These are phyloP conservation scores for Sebastes schlegelii DNA, from an alignment of 2,113 vertebrate genomes.

Conservation along the genomic window DNA sequence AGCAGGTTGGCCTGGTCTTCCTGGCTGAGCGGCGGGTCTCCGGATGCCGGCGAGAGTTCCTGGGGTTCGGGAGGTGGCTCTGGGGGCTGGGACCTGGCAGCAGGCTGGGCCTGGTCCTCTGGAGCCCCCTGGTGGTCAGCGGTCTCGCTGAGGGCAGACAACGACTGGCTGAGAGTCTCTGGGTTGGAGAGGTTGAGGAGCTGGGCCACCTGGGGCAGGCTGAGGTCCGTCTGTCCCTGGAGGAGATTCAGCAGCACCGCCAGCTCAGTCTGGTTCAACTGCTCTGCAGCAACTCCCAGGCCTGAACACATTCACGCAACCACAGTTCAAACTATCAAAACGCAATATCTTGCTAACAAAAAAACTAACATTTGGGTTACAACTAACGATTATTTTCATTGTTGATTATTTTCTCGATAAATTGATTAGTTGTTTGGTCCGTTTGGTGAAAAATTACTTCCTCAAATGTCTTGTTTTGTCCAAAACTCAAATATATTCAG, in stretches of 20 bases:
- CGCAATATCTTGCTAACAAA: background rate
- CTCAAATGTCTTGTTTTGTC: too few species aligned
- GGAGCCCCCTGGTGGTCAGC: slow-evolving; percentile 86
- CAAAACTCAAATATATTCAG: too few species aligned
- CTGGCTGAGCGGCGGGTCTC: slow-evolving; percentile 83
- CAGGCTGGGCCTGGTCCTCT: slow-evolving; percentile 75
- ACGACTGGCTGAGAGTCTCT: slow-evolving; percentile 93
- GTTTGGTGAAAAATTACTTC: too few species aligned
- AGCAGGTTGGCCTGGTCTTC: slow-evolving; percentile 94
- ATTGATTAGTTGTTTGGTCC: too few species aligned
- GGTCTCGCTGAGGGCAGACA: slow-evolving; percentile 90
- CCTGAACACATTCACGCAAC: slow-evolving; percentile 73
- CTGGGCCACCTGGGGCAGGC: slow-evolving; percentile 93
- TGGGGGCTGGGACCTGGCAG: slow-evolving; percentile 74
- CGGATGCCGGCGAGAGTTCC: slow-evolving; percentile 76
- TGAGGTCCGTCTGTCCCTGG: slow-evolving; percentile 96
- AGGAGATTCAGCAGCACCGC: slow-evolving; percentile 96
- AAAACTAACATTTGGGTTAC: background rate
- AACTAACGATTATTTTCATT: too few species aligned
- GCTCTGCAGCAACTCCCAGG: slow-evolving; percentile 93
- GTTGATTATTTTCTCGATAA: too few species aligned
- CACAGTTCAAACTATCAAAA: slow-evolving; percentile 6
- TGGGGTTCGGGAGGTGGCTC: slow-evolving; percentile 80
- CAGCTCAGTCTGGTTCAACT: slow-evolving; percentile 96
- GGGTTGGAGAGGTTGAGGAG: slow-evolving; percentile 92